A percentile compares a stretch with the other conserved stretches of the same genome.
phyloP scores from a whole-genome alignment of 2,113 vertebrate species.

The Bujurquina vittata region DNA sequence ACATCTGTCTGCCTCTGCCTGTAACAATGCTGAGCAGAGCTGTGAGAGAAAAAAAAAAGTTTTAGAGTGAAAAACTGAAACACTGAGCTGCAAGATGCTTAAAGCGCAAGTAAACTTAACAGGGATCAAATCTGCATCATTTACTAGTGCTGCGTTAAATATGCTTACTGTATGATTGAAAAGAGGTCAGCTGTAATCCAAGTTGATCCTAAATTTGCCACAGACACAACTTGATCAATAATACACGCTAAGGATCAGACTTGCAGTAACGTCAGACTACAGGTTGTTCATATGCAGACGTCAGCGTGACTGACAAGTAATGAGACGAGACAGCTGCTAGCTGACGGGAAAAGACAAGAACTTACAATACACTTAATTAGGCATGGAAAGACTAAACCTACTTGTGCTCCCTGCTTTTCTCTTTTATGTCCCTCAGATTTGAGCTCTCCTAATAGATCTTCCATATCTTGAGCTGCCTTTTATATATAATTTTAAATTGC shows the following conservation, averaged over 20 bases:
- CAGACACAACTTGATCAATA: constrained; percentile 54
- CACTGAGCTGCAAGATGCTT: background rate
- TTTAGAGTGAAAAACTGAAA: background rate
- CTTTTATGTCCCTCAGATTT: background rate
- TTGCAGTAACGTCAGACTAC: constrained; percentile 38
- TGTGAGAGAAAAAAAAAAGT: background rate
- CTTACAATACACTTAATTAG: constrained; percentile 13
- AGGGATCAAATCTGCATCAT: background rate
- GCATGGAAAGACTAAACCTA: constrained; percentile 16
- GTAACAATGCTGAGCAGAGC: background rate
- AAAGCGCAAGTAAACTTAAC: background rate
- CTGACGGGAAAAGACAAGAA: constrained; percentile 4
- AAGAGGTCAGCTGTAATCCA: background rate
- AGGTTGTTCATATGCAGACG: constrained; percentile 29
- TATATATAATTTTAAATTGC: background rate
- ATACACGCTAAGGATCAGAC: constrained; percentile 35
- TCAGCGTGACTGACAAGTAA: constrained; percentile 39
- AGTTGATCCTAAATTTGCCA: constrained; percentile 9
- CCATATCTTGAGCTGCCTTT: background rate
- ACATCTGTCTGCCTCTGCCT: background rate
- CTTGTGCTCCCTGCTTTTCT: constrained; percentile 4
- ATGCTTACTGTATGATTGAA: background rate
- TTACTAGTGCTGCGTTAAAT: background rate
- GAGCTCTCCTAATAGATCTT: background rate
- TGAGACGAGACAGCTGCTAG: constrained; percentile 18